Base-by-base conservation (phyloP, 92 coral and sea anemone species). In the Micromussa lordhowensis region DNA sequence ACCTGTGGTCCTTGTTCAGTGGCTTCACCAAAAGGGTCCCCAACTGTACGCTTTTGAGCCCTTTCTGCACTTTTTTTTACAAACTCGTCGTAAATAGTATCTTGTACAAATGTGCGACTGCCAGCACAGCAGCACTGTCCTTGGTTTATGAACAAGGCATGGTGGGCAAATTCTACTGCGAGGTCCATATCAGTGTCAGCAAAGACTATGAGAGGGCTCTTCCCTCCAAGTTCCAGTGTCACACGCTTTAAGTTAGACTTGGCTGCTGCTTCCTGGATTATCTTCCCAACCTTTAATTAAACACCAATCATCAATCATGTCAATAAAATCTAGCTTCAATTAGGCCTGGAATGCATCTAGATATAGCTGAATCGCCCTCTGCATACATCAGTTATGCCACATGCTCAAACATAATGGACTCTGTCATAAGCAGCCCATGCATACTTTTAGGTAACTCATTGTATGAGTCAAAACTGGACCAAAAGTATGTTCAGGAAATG, bases 1-100 rank as follows among this genome's bases (percentile, higher is more conserved):
- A 96, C 99, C 98, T 97, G 99, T 63, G 99, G 99, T 29, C 99
- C 99, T 84, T 97, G 99, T 70, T 96, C 97, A 13, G 90, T 91
- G 26, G 89, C 85, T 36, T 86, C 89, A 70, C 96, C 96, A 94
- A 91, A 97, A n/a, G 99, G 99, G 88, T 96, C 91, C 28, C 99
- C 99, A 58, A 97, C 96, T 70, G 91, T 54, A 51, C 98, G 93
- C 44, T 69, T 94, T 91, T 92, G 80, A 86, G 99, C 98, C 81
- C 96, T 92, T 29, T 88, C 90, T 55, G 90, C 96, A 86, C 98
- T 97, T 82, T 94, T 96, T 83, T 90, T 93, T 79, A 97, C 99
- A 80, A 97, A 97, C 89, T 97, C 99, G 34, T 97, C 98, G 82
- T 97, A 97, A 35, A 97, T 93, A 34, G 97, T 40, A 72, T 97